These are phyloP conservation scores for Apteryx mantelli DNA, from an alignment of 2,113 vertebrate genomes.

Conservation along the genomic window DNA sequence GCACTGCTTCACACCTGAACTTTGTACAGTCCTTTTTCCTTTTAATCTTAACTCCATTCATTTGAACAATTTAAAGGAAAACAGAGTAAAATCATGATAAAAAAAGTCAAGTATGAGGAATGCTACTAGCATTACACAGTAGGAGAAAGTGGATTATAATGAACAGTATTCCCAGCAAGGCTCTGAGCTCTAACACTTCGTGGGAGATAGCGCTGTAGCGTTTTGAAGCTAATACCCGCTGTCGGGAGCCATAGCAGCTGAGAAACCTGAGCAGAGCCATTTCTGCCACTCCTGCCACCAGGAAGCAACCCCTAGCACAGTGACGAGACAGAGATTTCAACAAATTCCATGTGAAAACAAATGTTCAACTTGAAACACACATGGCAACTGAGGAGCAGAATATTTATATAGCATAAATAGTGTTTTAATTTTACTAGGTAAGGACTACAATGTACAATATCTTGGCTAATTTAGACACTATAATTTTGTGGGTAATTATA, in stretches of 20 bases:
- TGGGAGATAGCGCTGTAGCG: not conserved
- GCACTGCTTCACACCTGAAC: not conserved
- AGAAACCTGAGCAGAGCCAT: not conserved
- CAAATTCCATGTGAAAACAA: not conserved
- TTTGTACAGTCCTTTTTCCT: not conserved
- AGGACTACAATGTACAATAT: not conserved
- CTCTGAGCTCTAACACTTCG: not conserved
- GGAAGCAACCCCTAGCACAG: not conserved
- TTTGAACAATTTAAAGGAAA: not conserved
- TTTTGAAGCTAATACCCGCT: not conserved
- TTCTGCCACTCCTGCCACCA: not conserved
- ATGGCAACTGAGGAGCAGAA: not conserved
- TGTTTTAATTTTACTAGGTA: not conserved
- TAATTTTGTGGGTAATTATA: not conserved
- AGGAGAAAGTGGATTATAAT: not conserved
- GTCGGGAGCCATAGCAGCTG: not conserved
- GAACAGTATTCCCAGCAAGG: not conserved
- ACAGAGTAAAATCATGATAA: not conserved
- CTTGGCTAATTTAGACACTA: not conserved
- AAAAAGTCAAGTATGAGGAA: not conserved
- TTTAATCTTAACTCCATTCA: not conserved
- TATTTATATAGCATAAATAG: not conserved
- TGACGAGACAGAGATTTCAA: not conserved
- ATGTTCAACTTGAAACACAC: not conserved
- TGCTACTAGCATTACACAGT: rapidly evolving